Base-by-base conservation (phyloP, 2,888 invertebrate species). In the Spatulosminthurus flaviceps region DNA sequence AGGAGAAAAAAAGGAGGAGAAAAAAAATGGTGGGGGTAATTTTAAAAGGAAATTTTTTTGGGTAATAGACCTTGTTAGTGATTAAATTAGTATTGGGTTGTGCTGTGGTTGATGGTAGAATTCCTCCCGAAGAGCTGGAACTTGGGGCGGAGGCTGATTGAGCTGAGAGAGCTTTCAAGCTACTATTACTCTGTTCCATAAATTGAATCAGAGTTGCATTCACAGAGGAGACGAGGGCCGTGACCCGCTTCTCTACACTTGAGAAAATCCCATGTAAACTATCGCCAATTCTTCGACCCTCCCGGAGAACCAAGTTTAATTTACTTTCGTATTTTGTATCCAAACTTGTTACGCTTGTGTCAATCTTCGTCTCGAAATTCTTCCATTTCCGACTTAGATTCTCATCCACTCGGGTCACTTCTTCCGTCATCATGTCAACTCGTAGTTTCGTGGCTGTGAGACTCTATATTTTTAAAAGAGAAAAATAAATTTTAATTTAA, bases 301-400 rank as follows among this genome's bases (percentile, higher is more conserved):
- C 85, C 71, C 84, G 64, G 29, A 84, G 82, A 7, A 85, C 76
- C n/a, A 81, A 29, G 60, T 80, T 84, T 34, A 84, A 78, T 70
- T 84, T 84, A 7, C 80, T 76, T 34, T 84, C 85, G 26, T 84
- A 70, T 41, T 84, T 84, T 0, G 82, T 42, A 42, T 85, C 85
- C 1, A 84, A 69, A 16, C 78, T 77, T 11, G 61, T 73, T 21
- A 84, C 79, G 0, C 83, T 26, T 9, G 64, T 66, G 66, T 85
- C 84, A 51, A 85, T 82, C 66, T 84, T 82, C 16, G 78, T 80
- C 69, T 85, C 85, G 77, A 84, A 79, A 22, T 79, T 82, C 51
- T 85, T 85, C 83, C 82, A 85, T 43, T 83, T 84, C 13, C 85
- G 67, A 11, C 79, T 80, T 19, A 85, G 71, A 41, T 83, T 82